A percentile compares a stretch with the other conserved stretches of the same genome.
Evolutionary conservation across 2,113 vertebrate genomes (phyloP).

Genomic region (Tautogolabrus adspersus): DNA sequence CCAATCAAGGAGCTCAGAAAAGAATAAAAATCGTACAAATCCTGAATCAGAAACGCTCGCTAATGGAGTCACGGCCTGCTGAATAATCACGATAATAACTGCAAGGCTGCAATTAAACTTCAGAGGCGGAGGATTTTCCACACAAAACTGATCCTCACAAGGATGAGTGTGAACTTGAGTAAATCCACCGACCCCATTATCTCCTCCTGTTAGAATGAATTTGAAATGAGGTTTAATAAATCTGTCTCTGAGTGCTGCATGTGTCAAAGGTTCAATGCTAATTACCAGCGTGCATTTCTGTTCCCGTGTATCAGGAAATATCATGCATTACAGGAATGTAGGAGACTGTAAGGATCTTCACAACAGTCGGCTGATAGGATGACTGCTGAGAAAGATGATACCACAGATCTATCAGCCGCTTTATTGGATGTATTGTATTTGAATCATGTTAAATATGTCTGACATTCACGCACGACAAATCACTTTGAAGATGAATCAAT

Average conservation of each 20-base stretch:
- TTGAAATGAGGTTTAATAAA: constrained; percentile 45
- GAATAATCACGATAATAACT: background rate
- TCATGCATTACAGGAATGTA: background rate
- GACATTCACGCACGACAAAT: background rate
- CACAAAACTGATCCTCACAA: constrained; percentile 21
- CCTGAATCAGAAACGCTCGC: constrained; percentile 11
- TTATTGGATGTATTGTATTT: background rate
- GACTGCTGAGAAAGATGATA: background rate
- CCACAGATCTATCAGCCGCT: background rate
- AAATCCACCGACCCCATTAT: constrained; percentile 32
- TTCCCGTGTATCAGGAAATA: constrained; percentile 7
- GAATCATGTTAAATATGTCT: background rate
- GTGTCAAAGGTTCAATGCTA: constrained; percentile 28
- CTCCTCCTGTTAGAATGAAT: constrained; percentile 15
- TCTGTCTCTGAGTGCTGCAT: constrained; percentile 6
- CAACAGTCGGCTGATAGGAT: background rate
- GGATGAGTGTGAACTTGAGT: background rate
- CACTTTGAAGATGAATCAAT: background rate
- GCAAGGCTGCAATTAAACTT: constrained; percentile 35
- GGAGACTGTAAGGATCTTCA: background rate
- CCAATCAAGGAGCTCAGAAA: constrained; percentile 20
- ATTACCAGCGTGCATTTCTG: constrained; percentile 29
- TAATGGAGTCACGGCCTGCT: constrained; percentile 8
- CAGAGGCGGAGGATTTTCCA: constrained; percentile 26
- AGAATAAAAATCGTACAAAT: background rate